Evolutionary conservation across 2,888 invertebrate genomes (phyloP), one percentile per base, ranked within the genome.

Genomic region (Tanaodytes sp.): DNA sequence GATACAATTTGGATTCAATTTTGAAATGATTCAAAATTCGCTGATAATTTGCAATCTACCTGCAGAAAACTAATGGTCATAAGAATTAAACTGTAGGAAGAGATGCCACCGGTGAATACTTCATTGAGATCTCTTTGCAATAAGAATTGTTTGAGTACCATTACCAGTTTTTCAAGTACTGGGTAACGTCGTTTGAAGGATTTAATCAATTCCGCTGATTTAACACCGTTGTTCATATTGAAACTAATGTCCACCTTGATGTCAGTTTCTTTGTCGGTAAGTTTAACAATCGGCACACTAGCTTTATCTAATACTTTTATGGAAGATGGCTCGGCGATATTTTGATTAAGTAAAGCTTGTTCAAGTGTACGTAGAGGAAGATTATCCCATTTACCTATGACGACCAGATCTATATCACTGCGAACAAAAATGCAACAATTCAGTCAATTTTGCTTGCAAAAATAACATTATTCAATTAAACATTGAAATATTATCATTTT

Each of bases 31-130:
- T n/a, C n/a, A n/a, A n/a, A n/a, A n/a, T n/a, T n/a, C n/a, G n/a
- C n/a, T n/a, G n/a, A n/a, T n/a, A n/a, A n/a, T n/a, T n/a, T n/a
- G n/a, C n/a, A n/a, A 49, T 80, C 75, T 80, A 91, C 91, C 88
- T 92, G 91, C 75, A 99, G 90, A 87, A 98, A 99, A 88, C 96
- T 97, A 86, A 98, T 96, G 85, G 96, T 95, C 94, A 99, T 96
- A 76, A 99, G 91, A 85, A 98, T 98, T 78, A 99, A 91, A 83
- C 97, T 96, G 88, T 99, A 99, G 69, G 98, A 98, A 77, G 97
- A 97, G 86, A 99, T 97, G 85, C 99, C 99, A 73, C 99, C 98
- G 73, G 97, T 98, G 88, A 98, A 99, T 81, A 99, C 98, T 89
- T 99, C 98, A 87, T 99, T 99, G 82, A 99, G 91, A 88, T 98